phyloP scores from a whole-genome alignment of 2,113 vertebrate genomes.

The Eolophus roseicapilla region DNA sequence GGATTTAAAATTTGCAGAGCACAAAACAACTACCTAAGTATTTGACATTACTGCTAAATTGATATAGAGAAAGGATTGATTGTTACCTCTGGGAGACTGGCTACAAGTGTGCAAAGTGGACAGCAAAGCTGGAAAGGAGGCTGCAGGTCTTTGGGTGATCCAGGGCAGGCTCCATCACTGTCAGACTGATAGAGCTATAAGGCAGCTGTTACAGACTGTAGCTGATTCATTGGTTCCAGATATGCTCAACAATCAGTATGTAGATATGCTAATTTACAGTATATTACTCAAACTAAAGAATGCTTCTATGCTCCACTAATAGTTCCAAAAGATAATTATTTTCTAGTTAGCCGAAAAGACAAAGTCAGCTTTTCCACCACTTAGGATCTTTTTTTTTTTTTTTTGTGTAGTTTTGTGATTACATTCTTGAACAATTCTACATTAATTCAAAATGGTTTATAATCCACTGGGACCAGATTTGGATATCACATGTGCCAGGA shows the following conservation, averaged over 20 bases:
- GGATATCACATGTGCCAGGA: not conserved
- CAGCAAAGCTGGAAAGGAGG: not conserved
- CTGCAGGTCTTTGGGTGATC: not conserved
- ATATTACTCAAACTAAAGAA: not conserved
- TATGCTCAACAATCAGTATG: not conserved
- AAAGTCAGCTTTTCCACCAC: not conserved
- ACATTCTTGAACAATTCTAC: not conserved
- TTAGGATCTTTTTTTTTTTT: not conserved
- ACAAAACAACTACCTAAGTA: not conserved
- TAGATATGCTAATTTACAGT: slow-evolving; percentile 20
- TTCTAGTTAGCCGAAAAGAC: not conserved
- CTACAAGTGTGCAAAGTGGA: not conserved
- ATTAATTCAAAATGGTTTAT: not conserved
- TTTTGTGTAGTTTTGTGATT: not conserved
- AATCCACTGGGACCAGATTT: not conserved
- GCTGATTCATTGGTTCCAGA: slow-evolving; percentile 39
- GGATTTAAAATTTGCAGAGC: not conserved
- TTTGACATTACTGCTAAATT: not conserved
- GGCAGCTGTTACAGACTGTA: not conserved
- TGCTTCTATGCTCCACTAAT: not conserved
- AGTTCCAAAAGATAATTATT: not conserved
- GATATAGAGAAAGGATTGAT: not conserved
- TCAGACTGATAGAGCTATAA: not conserved
- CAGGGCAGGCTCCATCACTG: not conserved
- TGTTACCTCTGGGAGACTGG: not conserved